Percentiles rank a stretch among this genome's conserved stretches.
phyloP scores from a whole-genome alignment of 64 coral and sea anemone species.

The Montipora sp. region DNA sequence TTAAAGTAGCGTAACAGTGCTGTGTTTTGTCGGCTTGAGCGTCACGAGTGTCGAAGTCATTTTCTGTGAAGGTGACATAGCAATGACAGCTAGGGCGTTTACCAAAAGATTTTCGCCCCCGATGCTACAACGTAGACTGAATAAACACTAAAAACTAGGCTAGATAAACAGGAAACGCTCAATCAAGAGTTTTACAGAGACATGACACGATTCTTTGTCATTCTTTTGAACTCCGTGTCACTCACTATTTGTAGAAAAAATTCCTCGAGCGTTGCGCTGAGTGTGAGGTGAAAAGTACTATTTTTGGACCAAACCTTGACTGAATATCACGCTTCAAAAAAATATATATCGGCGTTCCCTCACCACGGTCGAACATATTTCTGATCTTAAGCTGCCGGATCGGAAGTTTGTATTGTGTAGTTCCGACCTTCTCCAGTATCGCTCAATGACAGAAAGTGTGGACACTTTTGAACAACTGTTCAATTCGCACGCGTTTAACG shows the following conservation, averaged over 20 bases:
- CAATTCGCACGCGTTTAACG: slow-evolving; percentile 12
- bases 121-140: neutral
- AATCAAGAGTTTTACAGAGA: slow-evolving; percentile 84
- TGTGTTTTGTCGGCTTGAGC: slow-evolving; percentile 39
- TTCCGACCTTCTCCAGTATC: slow-evolving; percentile 3
- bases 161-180: slow-evolving; percentile 97
- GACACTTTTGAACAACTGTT: neutral
- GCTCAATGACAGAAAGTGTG: neutral
- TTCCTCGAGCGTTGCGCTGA: slow-evolving; percentile 10
- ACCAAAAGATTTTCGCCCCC: neutral
- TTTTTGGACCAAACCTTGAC: neutral
- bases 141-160: slow-evolving; percentile 73
- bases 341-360: neutral
- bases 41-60: slow-evolving; percentile 12
- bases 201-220: slow-evolving; percentile 57
- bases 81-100: slow-evolving; percentile 33
- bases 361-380: slow-evolving; percentile 7
- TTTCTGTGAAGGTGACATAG: neutral
- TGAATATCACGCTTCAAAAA: neutral
- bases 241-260: slow-evolving; percentile 60
- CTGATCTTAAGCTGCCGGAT: slow-evolving; percentile 3
- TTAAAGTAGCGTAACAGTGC: slow-evolving; percentile 23
- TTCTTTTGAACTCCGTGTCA: slow-evolving; percentile 37
- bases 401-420: slow-evolving; percentile 23
- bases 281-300: neutral